Evolutionary conservation across 2,888 invertebrate genomes (phyloP), one percentile per base, ranked within the genome.

Genomic region (Xanthia icteritia): DNA sequence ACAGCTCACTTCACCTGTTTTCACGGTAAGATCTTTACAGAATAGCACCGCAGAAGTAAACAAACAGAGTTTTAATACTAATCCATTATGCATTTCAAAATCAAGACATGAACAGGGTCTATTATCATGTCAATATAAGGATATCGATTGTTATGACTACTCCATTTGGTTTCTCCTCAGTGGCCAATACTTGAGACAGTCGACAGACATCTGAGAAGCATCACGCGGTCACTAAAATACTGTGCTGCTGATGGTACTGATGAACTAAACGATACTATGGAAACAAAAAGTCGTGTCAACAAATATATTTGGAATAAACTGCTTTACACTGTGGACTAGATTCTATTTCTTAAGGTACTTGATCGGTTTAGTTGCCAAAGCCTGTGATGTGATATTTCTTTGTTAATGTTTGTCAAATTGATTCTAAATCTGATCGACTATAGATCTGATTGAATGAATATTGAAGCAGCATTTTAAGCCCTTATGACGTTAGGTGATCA

Each of bases 211-310:
- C 91, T 90, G 93, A 92, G 92, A 93, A 90, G 91, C 91, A 92
- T 91, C 93, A 93, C 89, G 83, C 85, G 82, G 84, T 82, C 86
- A 89, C 92, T 92, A 91, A 90, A 89, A 83, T 90, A 90, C 86
- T 93, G 93, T 93, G 93, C 94, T 94, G 92, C 92, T 92, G 89
- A 91, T 90, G 90, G 88, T 93, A 92, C 92, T 94, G 91, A 93
- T 92, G 89, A 91, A 90, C 91, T 90, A 86, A 79, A 83, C 79
- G 84, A 86, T 89, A 91, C 90, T 92, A 92, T 92, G 89, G 93
- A 94, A 93, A 93, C 90, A 93, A 92, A 91, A 87, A 90, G 87
- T 83, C 78, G 81, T 86, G 85, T 81, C 68, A 88, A 90, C 90
- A 89, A 83, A 89, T 94, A 92, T 94, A 94, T 94, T 93, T 91